Evolutionary conservation across 2,797 vertebrate genomes (phyloP).

Genomic region (Hephaestus fuliginosus): DNA sequence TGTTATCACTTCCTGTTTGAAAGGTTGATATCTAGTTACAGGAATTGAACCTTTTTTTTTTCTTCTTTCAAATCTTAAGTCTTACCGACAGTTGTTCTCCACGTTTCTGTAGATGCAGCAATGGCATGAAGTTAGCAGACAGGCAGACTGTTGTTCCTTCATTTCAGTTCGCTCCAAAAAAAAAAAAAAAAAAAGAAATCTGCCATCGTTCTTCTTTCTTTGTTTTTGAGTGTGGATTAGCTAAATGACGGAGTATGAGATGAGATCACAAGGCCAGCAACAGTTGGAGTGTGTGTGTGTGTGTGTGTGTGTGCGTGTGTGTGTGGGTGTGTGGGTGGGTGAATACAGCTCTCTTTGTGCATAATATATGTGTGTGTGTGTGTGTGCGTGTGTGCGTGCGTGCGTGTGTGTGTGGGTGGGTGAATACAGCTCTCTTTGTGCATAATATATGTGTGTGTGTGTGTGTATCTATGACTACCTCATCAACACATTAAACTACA

Average conservation of each 20-base stretch:
- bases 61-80: too few species aligned
- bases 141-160: background rate
- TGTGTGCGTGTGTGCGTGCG: slow-evolving; percentile 37
- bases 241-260: slow-evolving; percentile 37
- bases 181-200: too few species aligned
- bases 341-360: slow-evolving; percentile 64
- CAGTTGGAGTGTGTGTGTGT: slow-evolving; percentile 39
- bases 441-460: background rate
- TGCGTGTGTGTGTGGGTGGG: slow-evolving; percentile 11
- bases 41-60: too few species aligned
- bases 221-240: slow-evolving; percentile 26
- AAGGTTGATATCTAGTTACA: too few species aligned
- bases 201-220: background rate
- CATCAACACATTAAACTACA: slow-evolving; percentile 45
- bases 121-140: background rate
- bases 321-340: slow-evolving; percentile 13
- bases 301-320: slow-evolving; percentile 27
- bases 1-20: background rate
- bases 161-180: background rate
- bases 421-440: slow-evolving; percentile 65
- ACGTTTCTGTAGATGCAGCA: too few species aligned
- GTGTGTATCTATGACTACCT: slow-evolving; percentile 64
- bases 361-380: slow-evolving; percentile 1
- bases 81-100: too few species aligned
- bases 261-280: slow-evolving; percentile 57